phyloP scores from a whole-genome alignment of 2,113 vertebrate species.

The Nycticryphes semicollaris region DNA sequence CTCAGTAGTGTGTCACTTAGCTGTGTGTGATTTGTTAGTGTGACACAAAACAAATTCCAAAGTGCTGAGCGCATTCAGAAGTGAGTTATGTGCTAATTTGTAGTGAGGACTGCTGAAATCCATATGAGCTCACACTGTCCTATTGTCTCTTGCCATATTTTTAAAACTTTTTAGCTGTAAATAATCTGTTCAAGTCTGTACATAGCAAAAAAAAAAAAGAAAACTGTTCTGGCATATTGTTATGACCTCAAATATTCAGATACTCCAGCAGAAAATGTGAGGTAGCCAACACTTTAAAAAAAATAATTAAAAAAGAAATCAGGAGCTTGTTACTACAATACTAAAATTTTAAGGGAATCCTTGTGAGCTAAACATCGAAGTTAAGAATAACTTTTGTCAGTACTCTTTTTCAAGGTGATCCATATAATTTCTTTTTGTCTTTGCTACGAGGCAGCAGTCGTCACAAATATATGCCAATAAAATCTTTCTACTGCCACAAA shows the following conservation, averaged over 20 bases:
- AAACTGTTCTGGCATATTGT: neutral
- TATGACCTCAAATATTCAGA: neutral
- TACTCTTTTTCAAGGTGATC: neutral
- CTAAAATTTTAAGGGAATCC: neutral
- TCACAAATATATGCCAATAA: neutral
- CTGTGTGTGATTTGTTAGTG: neutral
- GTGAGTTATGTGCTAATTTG: neutral
- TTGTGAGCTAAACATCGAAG: neutral
- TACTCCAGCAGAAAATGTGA: neutral
- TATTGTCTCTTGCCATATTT: neutral
- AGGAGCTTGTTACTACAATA: neutral
- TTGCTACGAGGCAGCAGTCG: neutral
- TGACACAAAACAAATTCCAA: neutral
- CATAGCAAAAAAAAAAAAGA: neutral
- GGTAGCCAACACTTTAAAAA: neutral
- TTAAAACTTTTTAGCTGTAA: neutral
- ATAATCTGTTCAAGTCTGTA: neutral
- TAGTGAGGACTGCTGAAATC: neutral
- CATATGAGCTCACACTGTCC: neutral
- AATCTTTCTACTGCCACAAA: neutral
- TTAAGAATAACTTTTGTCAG: neutral
- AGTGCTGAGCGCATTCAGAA: neutral
- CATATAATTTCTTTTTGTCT: neutral
- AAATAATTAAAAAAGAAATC: neutral
- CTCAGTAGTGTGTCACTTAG: neutral